Evolutionary conservation across 2,113 vertebrate species (phyloP), one percentile per base, ranked within the genome.

Genomic region (Chaetorhynchus papuensis): DNA sequence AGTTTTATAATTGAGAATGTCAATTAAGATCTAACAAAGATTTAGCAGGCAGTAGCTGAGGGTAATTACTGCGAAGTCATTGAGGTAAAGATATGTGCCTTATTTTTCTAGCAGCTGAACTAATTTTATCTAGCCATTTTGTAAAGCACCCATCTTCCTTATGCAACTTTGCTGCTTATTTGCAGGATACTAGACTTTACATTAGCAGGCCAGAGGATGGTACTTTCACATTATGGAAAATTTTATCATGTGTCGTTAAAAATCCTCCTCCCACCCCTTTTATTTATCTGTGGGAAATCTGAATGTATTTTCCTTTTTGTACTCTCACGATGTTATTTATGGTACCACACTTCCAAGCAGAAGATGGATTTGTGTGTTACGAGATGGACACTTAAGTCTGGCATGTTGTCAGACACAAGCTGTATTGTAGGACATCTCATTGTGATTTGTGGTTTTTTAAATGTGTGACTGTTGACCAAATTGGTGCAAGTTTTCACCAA

Each of bases 1-100:
- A 82, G 89, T 53, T 94, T 77, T 89, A 94, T 95, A 96, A 96
- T 92, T 90, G 63, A 89, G 61, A 56, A 71, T 37, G 60, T 95
- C 94, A 95, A 93, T 94, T 96, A 96, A 93, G 87, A 94, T 94
- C 72, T 95, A 95, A 91, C 84, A 41, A 91, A 96, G 92, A 96
- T 88, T 83, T 87, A 81, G 69, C 69, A 94, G 72, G 61, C 76
- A 82, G 85, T 56, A 89, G 69, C 66, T 86, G 44, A 93, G 75
- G 30, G 64, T 65, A 91, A 97, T 96, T 96, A 96, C 69, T 83
- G 68, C 65, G 65, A 86, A 91, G 50, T 41, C 61, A 60, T 52
- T 42, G 65, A 95, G 59, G 65, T 87, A 90, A 78, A 93, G 44
- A 83, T 57, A 87, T 27, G 24, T 59, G 60, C 57, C 45, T 93